Evolutionary conservation across 2,113 vertebrate species (phyloP).

Genomic region (Rousettus leschenaultii): DNA sequence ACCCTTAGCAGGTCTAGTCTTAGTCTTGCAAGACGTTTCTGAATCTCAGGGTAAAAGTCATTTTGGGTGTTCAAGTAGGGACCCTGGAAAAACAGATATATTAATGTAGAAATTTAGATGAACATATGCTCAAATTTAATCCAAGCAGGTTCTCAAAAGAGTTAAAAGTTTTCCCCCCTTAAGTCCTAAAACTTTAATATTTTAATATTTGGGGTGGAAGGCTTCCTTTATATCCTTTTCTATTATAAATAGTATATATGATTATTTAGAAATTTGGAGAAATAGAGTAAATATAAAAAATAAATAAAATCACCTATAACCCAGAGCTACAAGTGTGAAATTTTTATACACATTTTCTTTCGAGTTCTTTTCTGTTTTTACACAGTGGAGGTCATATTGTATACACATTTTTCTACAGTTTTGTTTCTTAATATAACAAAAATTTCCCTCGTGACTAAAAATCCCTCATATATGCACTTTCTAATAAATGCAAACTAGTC

Average conservation of each 20-base stretch:
- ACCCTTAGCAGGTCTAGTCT: neutral
- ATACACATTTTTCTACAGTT: neutral
- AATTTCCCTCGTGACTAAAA: neutral
- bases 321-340: neutral
- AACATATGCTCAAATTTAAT: neutral
- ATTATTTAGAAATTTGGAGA: conserved; percentile 2
- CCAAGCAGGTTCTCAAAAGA: conserved; percentile 1
- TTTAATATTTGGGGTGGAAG: neutral
- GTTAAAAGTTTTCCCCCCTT: neutral
- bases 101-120: neutral
- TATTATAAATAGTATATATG: neutral
- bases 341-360: neutral
- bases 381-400: neutral
- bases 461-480: neutral
- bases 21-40: neutral
- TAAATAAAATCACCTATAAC: neutral
- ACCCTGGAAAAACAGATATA: neutral
- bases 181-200: neutral
- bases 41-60: neutral
- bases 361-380: neutral
- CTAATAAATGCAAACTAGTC: neutral
- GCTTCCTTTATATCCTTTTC: neutral
- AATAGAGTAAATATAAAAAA: neutral
- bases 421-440: conserved; percentile 1
- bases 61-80: neutral